phyloP scores from a whole-genome alignment of 2,888 invertebrate genomes.

The Troides oblongomaculatus region DNA sequence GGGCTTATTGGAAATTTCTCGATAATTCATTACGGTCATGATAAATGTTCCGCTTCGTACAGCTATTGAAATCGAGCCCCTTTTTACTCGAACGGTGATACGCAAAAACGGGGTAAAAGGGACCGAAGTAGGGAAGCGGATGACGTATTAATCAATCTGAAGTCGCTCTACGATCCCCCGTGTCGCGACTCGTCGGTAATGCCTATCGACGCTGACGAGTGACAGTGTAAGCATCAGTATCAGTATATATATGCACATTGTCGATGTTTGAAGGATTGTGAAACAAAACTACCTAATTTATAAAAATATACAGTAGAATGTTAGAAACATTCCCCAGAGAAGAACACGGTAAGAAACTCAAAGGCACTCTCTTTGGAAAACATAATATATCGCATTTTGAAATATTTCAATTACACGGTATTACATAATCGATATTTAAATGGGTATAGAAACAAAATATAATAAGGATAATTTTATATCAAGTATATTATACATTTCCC shows the following conservation, averaged over 20 bases:
- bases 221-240: constrained; percentile 1
- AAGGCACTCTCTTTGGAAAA: no score
- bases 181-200: constrained; percentile 42
- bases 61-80: constrained; percentile 67
- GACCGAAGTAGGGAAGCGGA: constrained; percentile 62
- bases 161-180: constrained; percentile 58
- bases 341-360: no score
- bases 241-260: background rate
- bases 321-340: no score
- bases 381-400: no score
- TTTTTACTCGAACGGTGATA: constrained; percentile 77
- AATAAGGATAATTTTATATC: no score
- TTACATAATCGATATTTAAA: no score
- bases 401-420: no score
- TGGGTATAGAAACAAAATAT: no score
- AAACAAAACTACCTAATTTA: no score
- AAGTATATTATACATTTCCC: no score
- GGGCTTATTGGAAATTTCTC: constrained; percentile 66
- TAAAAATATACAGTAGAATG: no score
- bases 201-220: constrained; percentile 46
- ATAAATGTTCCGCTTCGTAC: constrained; percentile 71
- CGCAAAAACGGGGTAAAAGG: constrained; percentile 74
- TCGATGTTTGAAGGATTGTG: no score
- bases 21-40: constrained; percentile 77
- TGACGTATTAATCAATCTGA: constrained; percentile 74